Base-by-base conservation (phyloP, 2,888 invertebrate genomes). In the Venustoraphidia nigricollis region DNA sequence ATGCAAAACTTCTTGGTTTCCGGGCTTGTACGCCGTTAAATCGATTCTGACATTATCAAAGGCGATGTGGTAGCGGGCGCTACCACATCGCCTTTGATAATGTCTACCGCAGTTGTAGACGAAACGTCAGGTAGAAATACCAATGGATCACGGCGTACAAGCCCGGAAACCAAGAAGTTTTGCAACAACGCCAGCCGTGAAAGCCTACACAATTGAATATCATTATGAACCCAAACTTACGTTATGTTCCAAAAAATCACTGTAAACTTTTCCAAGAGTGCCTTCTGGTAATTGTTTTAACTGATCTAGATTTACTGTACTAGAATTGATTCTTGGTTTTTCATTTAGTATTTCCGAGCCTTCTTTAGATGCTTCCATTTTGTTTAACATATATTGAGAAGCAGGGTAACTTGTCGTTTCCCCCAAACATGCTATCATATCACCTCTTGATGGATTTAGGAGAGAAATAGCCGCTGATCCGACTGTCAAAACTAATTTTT, bases 381-480 rank as follows among this genome's bases (percentile, higher is more conserved):
- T 76, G 40, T 71, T 63, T 46, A 76, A 71, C 68, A 96, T 87
- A 57, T 77, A 72, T 52, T 70, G 70, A 6, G 94, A 70, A 3
- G 93, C 86, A 42, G 62, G 63, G 53, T 72, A 70, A 41, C 82
- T 94, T 9, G 94, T 91, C 1, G 92, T 87, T 70, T 97, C 96
- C 1, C 93, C 94, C 56, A 95, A 74, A 54, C 91, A 88, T 17
- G 95, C 93, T 55, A 97, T 89, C 90, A 94, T 92, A 62, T 97
- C 95, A 13, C 79, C 85, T 52, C 87, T 71, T 49, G 72, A 71
- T 8, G 97, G 97, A 69, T 94, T 79, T 9, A 83, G 59, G 41
- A 97, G 67, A 1, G 93, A 81, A 47, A 89, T 73, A 34, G 81
- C 69, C 14, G 93, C 90, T n/a, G 95, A 89, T 9, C 96, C 96